These are phyloP conservation scores for Cantharis rufa DNA, from an alignment of 2,888 invertebrate species.

Conservation along the genomic window DNA sequence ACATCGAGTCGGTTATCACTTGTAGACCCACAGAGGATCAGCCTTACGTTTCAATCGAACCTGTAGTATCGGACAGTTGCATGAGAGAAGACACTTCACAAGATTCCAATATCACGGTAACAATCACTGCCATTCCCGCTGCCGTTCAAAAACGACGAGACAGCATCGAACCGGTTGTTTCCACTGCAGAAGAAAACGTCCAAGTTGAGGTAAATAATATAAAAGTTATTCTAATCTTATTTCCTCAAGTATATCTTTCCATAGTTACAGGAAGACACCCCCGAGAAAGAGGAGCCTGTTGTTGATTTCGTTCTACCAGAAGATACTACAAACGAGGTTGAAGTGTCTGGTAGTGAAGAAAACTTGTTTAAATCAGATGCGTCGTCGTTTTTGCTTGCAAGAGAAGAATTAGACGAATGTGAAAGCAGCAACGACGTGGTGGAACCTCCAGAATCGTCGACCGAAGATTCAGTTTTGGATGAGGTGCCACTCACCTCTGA, in stretches of 20 bases:
- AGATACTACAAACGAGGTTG: not conserved
- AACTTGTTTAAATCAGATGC: not conserved
- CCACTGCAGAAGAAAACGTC: constrained; percentile 48
- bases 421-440: constrained; percentile 38
- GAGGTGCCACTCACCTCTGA: not conserved
- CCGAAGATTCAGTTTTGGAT: not conserved
- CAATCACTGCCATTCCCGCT: constrained; percentile 43
- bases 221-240: no score
- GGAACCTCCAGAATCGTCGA: not conserved
- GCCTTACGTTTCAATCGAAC: constrained; percentile 44
- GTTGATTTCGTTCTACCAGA: not conserved
- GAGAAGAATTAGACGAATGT: constrained; percentile 47
- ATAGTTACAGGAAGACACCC: not conserved
- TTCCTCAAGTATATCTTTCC: not conserved
- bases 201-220: not conserved
- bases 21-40: constrained; percentile 36
- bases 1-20: constrained; percentile 39
- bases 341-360: not conserved
- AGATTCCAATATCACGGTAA: constrained; percentile 36
- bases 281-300: not conserved
- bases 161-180: constrained; percentile 46
- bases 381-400: not conserved
- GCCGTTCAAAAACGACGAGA: constrained; percentile 44
- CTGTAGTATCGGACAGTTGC: constrained; percentile 37
- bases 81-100: constrained; percentile 30